Evolutionary conservation across 2,113 vertebrate species (phyloP).

Genomic region (Barnardius zonarius): DNA sequence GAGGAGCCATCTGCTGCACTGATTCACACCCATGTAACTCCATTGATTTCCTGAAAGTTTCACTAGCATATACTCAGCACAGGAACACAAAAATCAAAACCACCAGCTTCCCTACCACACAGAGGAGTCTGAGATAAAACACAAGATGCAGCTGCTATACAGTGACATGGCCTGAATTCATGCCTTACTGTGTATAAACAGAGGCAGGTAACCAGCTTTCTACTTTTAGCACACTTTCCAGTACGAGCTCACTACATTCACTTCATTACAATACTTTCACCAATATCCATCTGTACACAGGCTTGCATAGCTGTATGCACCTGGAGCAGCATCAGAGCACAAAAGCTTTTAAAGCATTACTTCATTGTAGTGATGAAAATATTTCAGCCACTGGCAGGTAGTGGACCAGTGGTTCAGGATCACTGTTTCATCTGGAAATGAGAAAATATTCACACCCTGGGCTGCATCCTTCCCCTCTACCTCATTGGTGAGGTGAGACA

Average conservation of each 20-base stretch:
- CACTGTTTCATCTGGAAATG: background rate
- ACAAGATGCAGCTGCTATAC: background rate
- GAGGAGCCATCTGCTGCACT: background rate
- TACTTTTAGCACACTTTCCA: background rate
- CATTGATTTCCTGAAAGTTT: background rate
- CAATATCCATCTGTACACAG: fast-evolving
- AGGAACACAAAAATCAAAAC: background rate
- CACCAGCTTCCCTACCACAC: background rate
- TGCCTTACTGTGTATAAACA: background rate
- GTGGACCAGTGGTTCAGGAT: background rate
- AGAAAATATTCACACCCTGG: background rate
- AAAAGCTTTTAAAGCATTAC: background rate
- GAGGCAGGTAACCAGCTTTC: background rate
- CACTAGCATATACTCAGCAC: background rate
- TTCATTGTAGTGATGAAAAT: background rate
- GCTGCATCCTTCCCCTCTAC: background rate
- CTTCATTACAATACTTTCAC: background rate
- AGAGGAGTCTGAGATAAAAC: background rate
- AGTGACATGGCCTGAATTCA: background rate
- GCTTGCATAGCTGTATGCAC: fast-evolving
- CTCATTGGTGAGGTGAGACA: background rate
- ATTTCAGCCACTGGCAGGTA: background rate
- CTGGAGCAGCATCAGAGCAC: background rate
- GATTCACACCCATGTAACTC: background rate
- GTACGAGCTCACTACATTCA: background rate